phyloP scores from a whole-genome alignment of 2,797 vertebrate genomes.

The Dallia pectoralis region DNA sequence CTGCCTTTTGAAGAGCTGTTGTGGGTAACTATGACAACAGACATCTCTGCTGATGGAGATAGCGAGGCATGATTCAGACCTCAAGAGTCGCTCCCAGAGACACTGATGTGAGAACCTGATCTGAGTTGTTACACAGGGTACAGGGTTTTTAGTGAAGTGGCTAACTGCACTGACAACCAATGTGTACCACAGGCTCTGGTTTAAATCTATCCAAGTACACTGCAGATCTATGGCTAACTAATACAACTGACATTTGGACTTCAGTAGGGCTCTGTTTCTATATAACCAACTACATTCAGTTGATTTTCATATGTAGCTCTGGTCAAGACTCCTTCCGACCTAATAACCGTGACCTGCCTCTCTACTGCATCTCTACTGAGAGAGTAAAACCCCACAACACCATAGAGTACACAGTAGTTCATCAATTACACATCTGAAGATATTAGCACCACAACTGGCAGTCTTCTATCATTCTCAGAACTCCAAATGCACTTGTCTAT shows the following conservation, averaged over 20 bases:
- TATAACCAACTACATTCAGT: neutral
- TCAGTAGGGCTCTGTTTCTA: slow-evolving; percentile 10
- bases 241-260: slow-evolving; percentile 19
- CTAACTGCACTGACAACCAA: neutral
- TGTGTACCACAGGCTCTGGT: neutral
- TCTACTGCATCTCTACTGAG: slow-evolving; percentile 34
- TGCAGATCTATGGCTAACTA: slow-evolving; percentile 42
- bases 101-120: neutral
- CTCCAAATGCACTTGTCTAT: neutral
- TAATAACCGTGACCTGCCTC: slow-evolving; percentile 31
- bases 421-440: slow-evolving; percentile 34
- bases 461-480: slow-evolving; percentile 4
- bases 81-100: slow-evolving; percentile 12
- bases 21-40: slow-evolving; percentile 83
- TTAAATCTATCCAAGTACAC: slow-evolving; percentile 42
- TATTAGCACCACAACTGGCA: slow-evolving; percentile 24
- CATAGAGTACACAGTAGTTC: slow-evolving; percentile 19
- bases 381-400: neutral
- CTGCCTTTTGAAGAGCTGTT: slow-evolving; percentile 91
- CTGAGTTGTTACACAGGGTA: neutral
- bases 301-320: no score
- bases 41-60: slow-evolving; percentile 38
- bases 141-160: neutral
- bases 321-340: neutral
- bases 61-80: slow-evolving; percentile 23